Conservation (phyloP, 2,888 invertebrate species). For the Agrochola lychnidis region DNA sequence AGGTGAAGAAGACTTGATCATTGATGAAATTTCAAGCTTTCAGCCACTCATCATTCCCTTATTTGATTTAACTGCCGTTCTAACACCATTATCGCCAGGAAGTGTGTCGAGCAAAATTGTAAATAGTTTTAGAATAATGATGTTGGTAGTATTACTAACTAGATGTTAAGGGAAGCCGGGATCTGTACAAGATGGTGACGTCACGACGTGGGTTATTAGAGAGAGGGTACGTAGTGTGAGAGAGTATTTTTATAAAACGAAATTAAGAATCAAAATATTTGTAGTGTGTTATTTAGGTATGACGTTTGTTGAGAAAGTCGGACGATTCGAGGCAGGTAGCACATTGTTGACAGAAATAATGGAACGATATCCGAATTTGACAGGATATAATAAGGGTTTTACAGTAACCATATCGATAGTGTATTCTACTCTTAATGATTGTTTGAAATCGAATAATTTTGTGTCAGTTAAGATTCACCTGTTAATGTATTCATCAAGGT, state of each 20-base stretch:
- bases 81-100: slow-evolving; percentile 82
- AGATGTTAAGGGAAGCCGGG: slow-evolving; percentile 83
- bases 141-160: slow-evolving; percentile 83
- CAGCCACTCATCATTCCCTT: slow-evolving; percentile 78
- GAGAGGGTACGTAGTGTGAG: slow-evolving; percentile 74
- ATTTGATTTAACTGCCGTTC: slow-evolving; percentile 73
- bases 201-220: slow-evolving; percentile 68
- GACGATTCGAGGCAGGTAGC: slow-evolving; percentile 71
- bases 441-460: slow-evolving; percentile 84
- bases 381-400: slow-evolving; percentile 82
- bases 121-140: slow-evolving; percentile 83
- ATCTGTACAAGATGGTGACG: slow-evolving; percentile 77
- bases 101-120: slow-evolving; percentile 86
- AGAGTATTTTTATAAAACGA: slow-evolving; percentile 88
- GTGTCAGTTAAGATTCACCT: slow-evolving; percentile 87
- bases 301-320: slow-evolving; percentile 76
- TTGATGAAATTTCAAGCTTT: slow-evolving; percentile 90
- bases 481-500: slow-evolving; percentile 89
- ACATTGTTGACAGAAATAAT: slow-evolving; percentile 74
- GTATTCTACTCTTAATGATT: slow-evolving; percentile 80
- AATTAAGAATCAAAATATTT: slow-evolving; percentile 83
- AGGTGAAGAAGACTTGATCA: slow-evolving; percentile 76
- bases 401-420: slow-evolving; percentile 89
- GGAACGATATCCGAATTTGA: slow-evolving; percentile 82
- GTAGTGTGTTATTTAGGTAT: slow-evolving; percentile 86